Percentiles rank a stretch among this genome's conserved stretches.
phyloP scores from a whole-genome alignment of 2,113 vertebrate genomes.

The Cyrtonyx montezumae region DNA sequence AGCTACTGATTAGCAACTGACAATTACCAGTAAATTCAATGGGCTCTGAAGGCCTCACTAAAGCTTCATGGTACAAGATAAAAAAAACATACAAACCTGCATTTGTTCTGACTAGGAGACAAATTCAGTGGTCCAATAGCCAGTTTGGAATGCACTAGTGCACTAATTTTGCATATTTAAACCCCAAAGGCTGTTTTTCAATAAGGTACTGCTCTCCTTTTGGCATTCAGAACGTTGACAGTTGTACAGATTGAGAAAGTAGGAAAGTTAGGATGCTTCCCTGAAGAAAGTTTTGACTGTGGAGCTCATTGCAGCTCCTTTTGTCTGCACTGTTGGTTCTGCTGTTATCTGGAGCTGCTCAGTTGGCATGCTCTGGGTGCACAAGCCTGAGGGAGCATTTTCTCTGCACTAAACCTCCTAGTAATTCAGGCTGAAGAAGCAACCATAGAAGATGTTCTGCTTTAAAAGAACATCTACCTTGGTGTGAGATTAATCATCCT shows the following conservation, averaged over 20 bases:
- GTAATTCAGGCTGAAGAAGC: not conserved
- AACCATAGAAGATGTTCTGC: not conserved
- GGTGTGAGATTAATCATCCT: not conserved
- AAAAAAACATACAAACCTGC: not conserved
- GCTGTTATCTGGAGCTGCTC: not conserved
- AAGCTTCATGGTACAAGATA: not conserved
- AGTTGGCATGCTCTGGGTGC: fast-evolving
- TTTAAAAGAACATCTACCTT: not conserved
- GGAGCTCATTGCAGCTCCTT: not conserved
- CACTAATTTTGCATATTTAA: not conserved
- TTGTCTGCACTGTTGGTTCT: not conserved
- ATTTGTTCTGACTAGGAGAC: slow-evolving; percentile 33
- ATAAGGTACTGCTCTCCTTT: not conserved
- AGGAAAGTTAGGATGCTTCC: not conserved
- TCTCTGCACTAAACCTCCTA: not conserved
- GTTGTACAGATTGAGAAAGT: not conserved
- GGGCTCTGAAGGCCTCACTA: not conserved
- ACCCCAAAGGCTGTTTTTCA: not conserved
- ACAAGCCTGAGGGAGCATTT: not conserved
- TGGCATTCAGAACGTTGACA: not conserved
- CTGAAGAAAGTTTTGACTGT: not conserved
- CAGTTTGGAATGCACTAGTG: not conserved
- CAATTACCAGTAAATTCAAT: not conserved
- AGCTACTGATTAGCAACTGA: not conserved
- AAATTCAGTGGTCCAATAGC: not conserved